Evolutionary conservation across 1,140 invertebrate genomes (phyloP).

Genomic region (Samia ricini): DNA sequence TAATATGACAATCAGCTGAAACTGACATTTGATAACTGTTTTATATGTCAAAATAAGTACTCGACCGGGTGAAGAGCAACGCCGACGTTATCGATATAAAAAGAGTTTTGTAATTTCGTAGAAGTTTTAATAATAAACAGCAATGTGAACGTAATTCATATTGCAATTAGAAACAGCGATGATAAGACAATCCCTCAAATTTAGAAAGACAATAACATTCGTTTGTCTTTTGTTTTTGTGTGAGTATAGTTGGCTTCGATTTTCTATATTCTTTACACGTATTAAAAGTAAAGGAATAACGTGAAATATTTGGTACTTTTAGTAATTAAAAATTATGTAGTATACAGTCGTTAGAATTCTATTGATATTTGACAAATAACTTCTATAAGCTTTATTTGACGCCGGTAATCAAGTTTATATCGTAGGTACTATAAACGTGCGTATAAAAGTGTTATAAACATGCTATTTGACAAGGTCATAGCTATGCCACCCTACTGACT

Average conservation of each 20-base stretch:
- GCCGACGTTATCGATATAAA: not conserved
- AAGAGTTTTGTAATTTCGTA: not conserved
- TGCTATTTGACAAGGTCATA: not conserved
- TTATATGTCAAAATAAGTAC: too few relatives aligned
- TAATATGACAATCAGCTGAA: constrained; percentile 17
- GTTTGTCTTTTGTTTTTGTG: constrained; percentile 51
- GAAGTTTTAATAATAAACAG: constrained; percentile 15
- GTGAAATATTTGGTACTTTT: not conserved
- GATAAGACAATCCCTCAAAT: constrained; percentile 69
- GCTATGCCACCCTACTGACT: not conserved
- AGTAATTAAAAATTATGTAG: not conserved
- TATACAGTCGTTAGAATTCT: not conserved
- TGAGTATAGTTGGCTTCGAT: constrained; percentile 43
- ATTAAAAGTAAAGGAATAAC: too few relatives aligned
- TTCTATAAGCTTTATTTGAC: not conserved
- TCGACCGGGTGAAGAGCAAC: not conserved
- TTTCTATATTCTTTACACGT: not conserved
- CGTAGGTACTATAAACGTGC: constrained; percentile 26
- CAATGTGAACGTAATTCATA: constrained; percentile 45
- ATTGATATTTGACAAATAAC: not conserved
- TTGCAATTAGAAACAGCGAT: constrained; percentile 50
- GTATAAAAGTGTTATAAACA: not conserved
- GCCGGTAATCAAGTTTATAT: not conserved
- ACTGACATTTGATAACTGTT: constrained; percentile 12
- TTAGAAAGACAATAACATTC: constrained; percentile 60